Evolutionary conservation across 2,113 vertebrate species (phyloP).

Genomic region (Thalassoma bifasciatum): DNA sequence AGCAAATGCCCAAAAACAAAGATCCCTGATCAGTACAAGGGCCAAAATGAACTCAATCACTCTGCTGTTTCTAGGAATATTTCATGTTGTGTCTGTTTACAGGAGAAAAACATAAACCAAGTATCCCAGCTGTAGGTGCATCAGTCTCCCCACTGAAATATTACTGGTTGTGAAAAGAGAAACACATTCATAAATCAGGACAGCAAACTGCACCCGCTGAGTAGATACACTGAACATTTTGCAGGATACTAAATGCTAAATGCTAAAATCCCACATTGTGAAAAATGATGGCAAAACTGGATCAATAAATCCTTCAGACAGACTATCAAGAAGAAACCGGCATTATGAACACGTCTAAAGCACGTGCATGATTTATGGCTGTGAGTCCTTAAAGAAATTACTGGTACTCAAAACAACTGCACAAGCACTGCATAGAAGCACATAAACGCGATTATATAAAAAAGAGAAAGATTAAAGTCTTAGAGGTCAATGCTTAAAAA

Average conservation of each 20-base stretch:
- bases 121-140: neutral
- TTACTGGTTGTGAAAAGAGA: neutral
- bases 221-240: neutral
- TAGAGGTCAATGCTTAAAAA: neutral
- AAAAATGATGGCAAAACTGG: slow-evolving; percentile 12
- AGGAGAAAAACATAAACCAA: neutral
- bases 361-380: slow-evolving; percentile 10
- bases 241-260: slow-evolving; percentile 1
- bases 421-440: neutral
- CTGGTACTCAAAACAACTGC: neutral
- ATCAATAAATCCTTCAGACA: slow-evolving; percentile 27
- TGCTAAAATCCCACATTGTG: neutral
- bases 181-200: neutral
- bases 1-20: neutral
- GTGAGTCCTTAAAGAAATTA: neutral
- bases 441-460: neutral
- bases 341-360: slow-evolving; percentile 18
- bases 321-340: slow-evolving; percentile 6
- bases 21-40: neutral
- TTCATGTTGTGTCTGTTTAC: neutral
- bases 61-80: neutral
- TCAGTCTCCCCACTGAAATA: slow-evolving; percentile 1
- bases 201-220: slow-evolving; percentile 4
- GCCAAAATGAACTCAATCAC: neutral
- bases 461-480: slow-evolving; percentile 1